A percentile compares a stretch with the other conserved stretches of the same genome.
Evolutionary conservation across 1,140 invertebrate genomes (phyloP).

Genomic region (Drosophila athabasca): DNA sequence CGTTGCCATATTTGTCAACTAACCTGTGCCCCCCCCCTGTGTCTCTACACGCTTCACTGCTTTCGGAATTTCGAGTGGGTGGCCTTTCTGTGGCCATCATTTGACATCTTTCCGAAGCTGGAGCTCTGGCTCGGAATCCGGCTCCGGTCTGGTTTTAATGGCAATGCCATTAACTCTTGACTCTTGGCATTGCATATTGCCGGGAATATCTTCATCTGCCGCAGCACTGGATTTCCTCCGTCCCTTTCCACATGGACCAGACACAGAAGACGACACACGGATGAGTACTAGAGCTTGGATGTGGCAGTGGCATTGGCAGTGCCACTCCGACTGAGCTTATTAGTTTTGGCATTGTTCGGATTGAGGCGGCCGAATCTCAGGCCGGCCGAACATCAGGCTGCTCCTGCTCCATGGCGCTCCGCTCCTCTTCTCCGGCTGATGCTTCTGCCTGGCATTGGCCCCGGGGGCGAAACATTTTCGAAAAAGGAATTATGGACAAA

Average conservation of each 20-base stretch:
- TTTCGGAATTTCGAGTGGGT: slow-evolving; percentile 7
- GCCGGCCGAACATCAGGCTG: slow-evolving; percentile 53
- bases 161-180: slow-evolving; percentile 57
- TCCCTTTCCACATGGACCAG: slow-evolving; percentile 16
- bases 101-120: slow-evolving; percentile 29
- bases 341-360: slow-evolving; percentile 60
- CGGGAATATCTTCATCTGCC: slow-evolving; percentile 4
- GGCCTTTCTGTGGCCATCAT: slow-evolving; percentile 37
- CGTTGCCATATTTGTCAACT: slow-evolving; percentile 56
- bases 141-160: slow-evolving; percentile 34
- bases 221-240: slow-evolving; percentile 20
- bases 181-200: slow-evolving; percentile 50
- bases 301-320: not conserved
- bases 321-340: slow-evolving; percentile 31
- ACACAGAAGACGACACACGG: slow-evolving; percentile 14
- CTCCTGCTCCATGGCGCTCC: not conserved
- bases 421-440: slow-evolving; percentile 7
- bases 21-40: not conserved
- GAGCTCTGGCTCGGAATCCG: too few relatives aligned
- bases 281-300: slow-evolving; percentile 3
- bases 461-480: slow-evolving; percentile 48
- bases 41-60: slow-evolving; percentile 3
- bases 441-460: not conserved
- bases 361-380: slow-evolving; percentile 34
- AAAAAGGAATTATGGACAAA: slow-evolving; percentile 56